A percentile compares a stretch with the other conserved stretches of the same genome.
Conservation (phyloP, 1,140 invertebrate genomes). For the Sitobion miscanthi region DNA sequence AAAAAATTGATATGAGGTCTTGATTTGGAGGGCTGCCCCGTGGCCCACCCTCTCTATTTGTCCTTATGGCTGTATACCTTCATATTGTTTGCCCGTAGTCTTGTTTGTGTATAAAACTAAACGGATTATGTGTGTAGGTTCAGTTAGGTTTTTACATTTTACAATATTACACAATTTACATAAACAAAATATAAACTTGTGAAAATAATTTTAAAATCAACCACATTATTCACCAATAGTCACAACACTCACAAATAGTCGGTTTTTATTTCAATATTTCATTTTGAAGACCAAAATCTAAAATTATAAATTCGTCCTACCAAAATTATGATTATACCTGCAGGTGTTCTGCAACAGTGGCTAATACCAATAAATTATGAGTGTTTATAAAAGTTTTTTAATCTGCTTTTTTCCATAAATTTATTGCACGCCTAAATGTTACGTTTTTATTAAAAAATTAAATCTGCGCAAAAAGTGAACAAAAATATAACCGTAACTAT, state of each 20-base stretch:
- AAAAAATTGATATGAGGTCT: neutral
- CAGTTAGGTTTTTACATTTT: no score
- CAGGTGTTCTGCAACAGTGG: neutral
- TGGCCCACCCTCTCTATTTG: neutral
- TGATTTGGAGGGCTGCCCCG: neutral
- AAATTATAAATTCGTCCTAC: neutral
- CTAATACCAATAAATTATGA: constrained; percentile 1
- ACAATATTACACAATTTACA: neutral
- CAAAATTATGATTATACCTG: neutral
- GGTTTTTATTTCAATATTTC: neutral
- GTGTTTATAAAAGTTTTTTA: neutral
- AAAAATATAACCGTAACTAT: neutral
- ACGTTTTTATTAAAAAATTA: constrained; percentile 1
- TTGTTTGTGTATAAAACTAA: neutral
- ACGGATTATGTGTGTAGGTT: neutral
- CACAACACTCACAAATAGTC: neutral
- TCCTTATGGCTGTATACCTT: neutral
- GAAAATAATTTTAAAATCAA: neutral
- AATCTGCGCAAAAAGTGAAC: neutral
- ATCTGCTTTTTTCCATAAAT: neutral
- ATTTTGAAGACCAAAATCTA: neutral
- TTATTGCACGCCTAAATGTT: neutral
- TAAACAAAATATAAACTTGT: neutral
- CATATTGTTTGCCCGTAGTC: no score
- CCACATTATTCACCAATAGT: neutral